Conservation (phyloP, 2,888 invertebrate species). For the Rhagonycha lutea region DNA sequence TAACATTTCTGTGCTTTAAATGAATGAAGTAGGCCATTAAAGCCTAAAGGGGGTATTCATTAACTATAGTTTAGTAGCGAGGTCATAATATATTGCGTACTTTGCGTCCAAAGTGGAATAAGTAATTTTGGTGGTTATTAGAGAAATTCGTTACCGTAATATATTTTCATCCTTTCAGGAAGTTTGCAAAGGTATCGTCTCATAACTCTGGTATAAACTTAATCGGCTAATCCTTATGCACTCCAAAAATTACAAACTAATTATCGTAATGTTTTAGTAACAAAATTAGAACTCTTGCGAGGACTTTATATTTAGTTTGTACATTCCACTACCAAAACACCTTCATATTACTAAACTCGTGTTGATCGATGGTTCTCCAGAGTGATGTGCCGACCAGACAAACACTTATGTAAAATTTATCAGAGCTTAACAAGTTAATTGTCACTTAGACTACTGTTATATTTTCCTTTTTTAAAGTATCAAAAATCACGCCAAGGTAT, state of each 20-base stretch:
- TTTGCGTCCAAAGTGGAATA: constrained; percentile 12
- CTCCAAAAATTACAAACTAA: background rate
- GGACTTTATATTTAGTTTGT: constrained; percentile 10
- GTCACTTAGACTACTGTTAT: background rate
- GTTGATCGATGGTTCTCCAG: constrained; percentile 22
- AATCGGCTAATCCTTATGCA: background rate
- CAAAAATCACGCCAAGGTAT: no score
- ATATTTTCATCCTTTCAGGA: constrained; percentile 4
- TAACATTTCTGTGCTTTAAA: constrained; percentile 15
- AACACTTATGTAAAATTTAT: constrained; percentile 7
- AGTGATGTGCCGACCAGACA: constrained; percentile 9
- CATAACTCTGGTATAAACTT: background rate
- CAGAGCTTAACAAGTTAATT: background rate
- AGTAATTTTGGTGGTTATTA: constrained; percentile 14
- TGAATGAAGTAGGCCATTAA: constrained; percentile 13
- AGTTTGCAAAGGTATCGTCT: background rate
- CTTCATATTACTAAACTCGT: background rate
- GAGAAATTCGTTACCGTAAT: constrained; percentile 1
- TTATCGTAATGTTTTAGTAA: background rate
- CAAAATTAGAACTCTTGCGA: constrained; percentile 8
- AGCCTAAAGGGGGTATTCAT: constrained; percentile 15
- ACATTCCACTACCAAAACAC: constrained; percentile 6
- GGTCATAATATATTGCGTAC: constrained; percentile 14
- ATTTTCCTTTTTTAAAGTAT: background rate
- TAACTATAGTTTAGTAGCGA: constrained; percentile 11